Evolutionary conservation across 1,140 invertebrate species (phyloP), one percentile per base, ranked within the genome.

Genomic region (Asbolus verrucosus): DNA sequence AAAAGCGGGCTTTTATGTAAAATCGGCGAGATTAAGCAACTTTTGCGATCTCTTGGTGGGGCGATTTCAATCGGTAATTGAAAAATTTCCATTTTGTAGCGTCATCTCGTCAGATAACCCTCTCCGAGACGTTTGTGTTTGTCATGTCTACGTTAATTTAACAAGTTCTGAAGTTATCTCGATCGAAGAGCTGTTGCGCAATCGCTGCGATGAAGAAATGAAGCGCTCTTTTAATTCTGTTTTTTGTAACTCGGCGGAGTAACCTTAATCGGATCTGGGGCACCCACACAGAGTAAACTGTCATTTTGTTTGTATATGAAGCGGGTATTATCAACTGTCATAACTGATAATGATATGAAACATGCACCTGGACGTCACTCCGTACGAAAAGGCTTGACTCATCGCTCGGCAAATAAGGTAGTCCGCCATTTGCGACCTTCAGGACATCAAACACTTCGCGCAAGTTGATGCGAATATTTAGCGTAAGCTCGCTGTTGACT

Each of bases 71-170:
- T 9, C 46, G 11, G 19, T 54, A 54, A 54, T 54, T 54, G 46
- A 54, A 54, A 54, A 54, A 54, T 54, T 50, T 54, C n/a, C 46
- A 54, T 27, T 54, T 54, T 27, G 46, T 27, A 54, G 21, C n/a
- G 33, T 5, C 33, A 36, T 11, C 33, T n/a, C 19, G 21, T n/a
- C 46, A 54, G 21, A 54, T 54, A 54, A 54, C 46, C 18, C 46
- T 19, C 18, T 54, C 27, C 5, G 13, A 16, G 13, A 19, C n/a
- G 18, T 6, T 46, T 11, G 33, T 11, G 21, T 54, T 13, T 54
- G 46, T 54, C 46, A 54, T 54, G 46, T 30, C 9, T n/a, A 27
- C 2, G 27, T 54, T 50, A 54, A 27, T 27, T 54, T 14, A 54
- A 24, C 15, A 9, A 27, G 43, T 43, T 43, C 6, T 8, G 14